A percentile compares a stretch with the other conserved stretches of the same genome.
Conservation (phyloP, 2,888 invertebrate genomes). For the Halocaridina rubra region DNA sequence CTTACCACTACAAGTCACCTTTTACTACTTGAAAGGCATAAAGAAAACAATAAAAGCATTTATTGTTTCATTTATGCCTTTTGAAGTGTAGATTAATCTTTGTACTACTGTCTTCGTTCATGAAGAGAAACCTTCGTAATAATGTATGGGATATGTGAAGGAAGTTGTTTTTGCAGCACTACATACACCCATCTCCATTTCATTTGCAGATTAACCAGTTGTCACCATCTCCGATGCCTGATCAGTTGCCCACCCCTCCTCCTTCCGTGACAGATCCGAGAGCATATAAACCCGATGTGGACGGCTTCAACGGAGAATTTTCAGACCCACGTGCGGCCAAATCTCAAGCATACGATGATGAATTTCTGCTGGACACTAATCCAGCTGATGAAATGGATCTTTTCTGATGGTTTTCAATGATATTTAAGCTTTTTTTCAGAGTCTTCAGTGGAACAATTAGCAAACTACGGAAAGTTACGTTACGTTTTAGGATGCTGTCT, state of each 20-base stretch:
- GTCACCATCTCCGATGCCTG: conserved; percentile 20
- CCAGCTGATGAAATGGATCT: conserved; percentile 45
- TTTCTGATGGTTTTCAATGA: too few species aligned
- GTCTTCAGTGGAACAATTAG: too few species aligned
- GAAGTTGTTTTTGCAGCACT: not conserved
- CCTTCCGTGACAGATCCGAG: not conserved
- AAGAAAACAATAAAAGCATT: not conserved
- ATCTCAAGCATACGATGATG: conserved; percentile 36
- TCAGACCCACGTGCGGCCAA: not conserved
- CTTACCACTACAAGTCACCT: too few species aligned
- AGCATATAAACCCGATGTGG: not conserved
- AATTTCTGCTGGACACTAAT: conserved; percentile 32
- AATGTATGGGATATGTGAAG: not conserved
- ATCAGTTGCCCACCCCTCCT: not conserved
- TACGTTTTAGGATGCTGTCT: too few species aligned
- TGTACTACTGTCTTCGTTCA: not conserved
- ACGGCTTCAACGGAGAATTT: not conserved
- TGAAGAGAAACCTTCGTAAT: not conserved
- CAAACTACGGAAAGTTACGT: too few species aligned
- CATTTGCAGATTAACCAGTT: conserved; percentile 47
- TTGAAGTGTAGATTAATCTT: not conserved
- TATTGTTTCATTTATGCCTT: not conserved
- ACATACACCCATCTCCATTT: not conserved
- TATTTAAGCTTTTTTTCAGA: too few species aligned
- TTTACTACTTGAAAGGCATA: not conserved